Evolutionary conservation across 2,888 invertebrate species (phyloP), one percentile per base, ranked within the genome.

Genomic region (Drosophila koepferae): DNA sequence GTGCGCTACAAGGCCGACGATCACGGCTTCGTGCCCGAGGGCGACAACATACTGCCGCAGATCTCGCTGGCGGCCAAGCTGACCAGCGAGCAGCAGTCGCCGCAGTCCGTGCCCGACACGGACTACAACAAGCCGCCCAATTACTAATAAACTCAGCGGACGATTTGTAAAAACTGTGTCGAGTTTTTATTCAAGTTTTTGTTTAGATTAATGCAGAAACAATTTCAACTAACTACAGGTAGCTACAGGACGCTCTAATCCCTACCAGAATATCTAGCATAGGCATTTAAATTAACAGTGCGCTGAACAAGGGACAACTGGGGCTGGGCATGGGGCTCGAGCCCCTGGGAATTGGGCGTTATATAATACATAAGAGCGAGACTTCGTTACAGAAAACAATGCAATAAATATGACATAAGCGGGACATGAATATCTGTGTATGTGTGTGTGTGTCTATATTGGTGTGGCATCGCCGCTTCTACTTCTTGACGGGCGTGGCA

Each of bases 1-100:
- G 93, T 93, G 0, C 82, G 85, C 55, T 93, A 93, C 54, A 92
- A 86, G 44, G 93, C 93, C 54, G 92, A 92, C 74, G 81, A 92
- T 58, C 90, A 86, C 68, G 93, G 93, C 14, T 93, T 93, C 59
- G 92, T 93, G n/a, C 92, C 93, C 58, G 87, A 91, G 51, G 93
- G 93, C 6, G 89, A 80, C 41, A 85, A 88, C 55, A 93, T 93
- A 53, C 69, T 86, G 38, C 86, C 90, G 18, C 76, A 86, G 61
- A 92, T 93, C 54, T 85, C 92, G 0, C 46, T 77, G 53, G 82
- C 89, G 8, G 93, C 93, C 46, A 83, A 89, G 55, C 79, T 77
- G 48, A 90, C 86, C 58, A 91, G 90, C 51, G 79, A 88, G 65
- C 68, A 80, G 48, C 43, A 64, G 23, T 77, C 65, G 14, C 10